Percentiles rank a stretch among this genome's conserved stretches.
These are phyloP conservation scores for Sericinus montela DNA, from an alignment of 2,888 invertebrate species.

Conservation along the genomic window DNA sequence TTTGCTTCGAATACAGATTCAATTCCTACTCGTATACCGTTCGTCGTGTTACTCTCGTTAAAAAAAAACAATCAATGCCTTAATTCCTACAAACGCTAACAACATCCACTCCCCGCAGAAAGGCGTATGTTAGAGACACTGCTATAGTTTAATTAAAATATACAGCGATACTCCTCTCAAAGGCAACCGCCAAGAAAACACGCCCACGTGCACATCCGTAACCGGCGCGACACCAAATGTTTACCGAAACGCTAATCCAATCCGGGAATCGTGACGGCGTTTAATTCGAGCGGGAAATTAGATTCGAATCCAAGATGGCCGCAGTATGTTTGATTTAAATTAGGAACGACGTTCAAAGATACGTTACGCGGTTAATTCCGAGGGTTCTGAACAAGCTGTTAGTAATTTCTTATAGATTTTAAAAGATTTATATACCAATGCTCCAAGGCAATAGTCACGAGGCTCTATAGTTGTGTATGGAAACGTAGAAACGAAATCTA, in stretches of 20 bases:
- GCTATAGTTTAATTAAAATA: conserved; percentile 1
- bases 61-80: too few relatives aligned
- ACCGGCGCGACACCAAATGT: conserved; percentile 31
- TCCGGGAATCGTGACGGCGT: conserved; percentile 48
- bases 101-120: neutral
- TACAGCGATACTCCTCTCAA: neutral
- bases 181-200: conserved; percentile 11
- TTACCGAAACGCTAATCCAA: conserved; percentile 53
- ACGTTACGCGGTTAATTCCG: neutral
- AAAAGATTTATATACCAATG: too few relatives aligned
- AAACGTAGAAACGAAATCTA: too few relatives aligned
- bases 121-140: too few relatives aligned
- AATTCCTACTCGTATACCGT: too few relatives aligned
- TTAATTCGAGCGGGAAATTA: conserved; percentile 63
- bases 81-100: neutral
- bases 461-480: too few relatives aligned
- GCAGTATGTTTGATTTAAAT: conserved; percentile 59
- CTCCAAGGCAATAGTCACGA: too few relatives aligned
- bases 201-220: conserved; percentile 24
- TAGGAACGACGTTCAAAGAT: conserved; percentile 22
- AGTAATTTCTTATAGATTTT: too few relatives aligned
- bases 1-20: too few relatives aligned
- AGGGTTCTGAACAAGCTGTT: too few relatives aligned
- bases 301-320: conserved; percentile 47
- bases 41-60: too few relatives aligned